Evolutionary conservation across 2,113 vertebrate species (phyloP).

Genomic region (Camelus dromedarius): DNA sequence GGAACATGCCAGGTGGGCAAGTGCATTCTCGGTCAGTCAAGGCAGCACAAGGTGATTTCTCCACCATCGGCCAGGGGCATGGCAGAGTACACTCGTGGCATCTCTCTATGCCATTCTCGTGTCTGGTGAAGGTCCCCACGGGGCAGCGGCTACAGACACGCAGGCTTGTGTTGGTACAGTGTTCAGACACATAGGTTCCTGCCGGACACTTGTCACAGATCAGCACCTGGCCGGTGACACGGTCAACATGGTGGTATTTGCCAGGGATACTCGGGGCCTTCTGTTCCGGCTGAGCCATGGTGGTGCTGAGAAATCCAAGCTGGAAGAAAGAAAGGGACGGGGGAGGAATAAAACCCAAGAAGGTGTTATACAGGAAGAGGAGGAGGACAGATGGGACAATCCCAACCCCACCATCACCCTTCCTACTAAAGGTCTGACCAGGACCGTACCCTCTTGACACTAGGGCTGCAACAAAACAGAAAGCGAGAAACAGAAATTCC

Average conservation of each 20-base stretch:
- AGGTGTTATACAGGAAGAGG: not conserved
- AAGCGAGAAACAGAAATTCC: not conserved
- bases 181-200: constrained; percentile 94
- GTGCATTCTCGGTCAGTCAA: constrained; percentile 93
- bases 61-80: constrained; percentile 90
- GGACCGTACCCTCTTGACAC: not conserved
- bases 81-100: constrained; percentile 93
- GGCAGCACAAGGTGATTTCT: constrained; percentile 92
- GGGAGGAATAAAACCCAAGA: constrained; percentile 35
- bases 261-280: constrained; percentile 88
- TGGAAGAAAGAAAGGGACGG: constrained; percentile 82
- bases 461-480: not conserved
- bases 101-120: constrained; percentile 94
- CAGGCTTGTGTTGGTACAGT: constrained; percentile 91
- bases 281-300: constrained; percentile 87
- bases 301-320: constrained; percentile 89
- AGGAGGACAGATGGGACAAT: not conserved
- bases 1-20: constrained; percentile 92
- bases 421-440: not conserved
- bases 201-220: constrained; percentile 98
- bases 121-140: constrained; percentile 92
- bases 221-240: constrained; percentile 89
- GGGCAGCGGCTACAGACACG: constrained; percentile 95
- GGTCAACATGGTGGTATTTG: constrained; percentile 93
- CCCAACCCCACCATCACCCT: not conserved